Base-by-base conservation (phyloP, 2,797 vertebrate genomes). In the Myoxocephalus aenaeus region DNA sequence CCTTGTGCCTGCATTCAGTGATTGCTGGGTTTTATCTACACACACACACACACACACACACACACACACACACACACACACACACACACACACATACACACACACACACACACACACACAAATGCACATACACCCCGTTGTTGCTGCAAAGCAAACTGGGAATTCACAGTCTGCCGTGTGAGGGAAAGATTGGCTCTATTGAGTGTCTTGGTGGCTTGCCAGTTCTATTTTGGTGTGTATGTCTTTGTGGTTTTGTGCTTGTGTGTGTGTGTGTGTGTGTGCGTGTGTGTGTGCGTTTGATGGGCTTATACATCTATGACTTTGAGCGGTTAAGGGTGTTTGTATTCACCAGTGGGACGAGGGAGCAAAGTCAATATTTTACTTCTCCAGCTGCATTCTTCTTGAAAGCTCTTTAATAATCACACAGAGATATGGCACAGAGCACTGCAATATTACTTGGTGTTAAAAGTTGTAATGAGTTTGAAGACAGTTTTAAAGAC, bases 251-350 rank as follows among this genome's bases (percentile, higher is more conserved):
- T 71, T 85, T 38, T 86, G 80, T 81, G 80, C 75, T 62, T 81
- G 34, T 84, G 65, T 59, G 75, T 69, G 70, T 73, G 65, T 79
- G 76, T 77, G 62, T 85, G 81, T 80, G 78, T 77, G 61, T 71
- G 22, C 69, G 64, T 79, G 46, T 79, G 32, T 69, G 73, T 75
- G 72, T 86, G 82, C 84, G 86, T 92, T 87, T 90, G 81, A 89
- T 89, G 81, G 83, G 86, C 89, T 91, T 87, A 84, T 74, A 79
- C 82, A 81, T 87, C 89, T 90, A 90, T 93, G 93, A 94, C 93
- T 94, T 94, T 92, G 86, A 93, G 85, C 78, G 42, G 87, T 85
- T 92, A 69, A 87, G 89, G 87, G 83, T 90, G 79, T 93, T 94
- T 93, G 92, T 90, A 83, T 85, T 90, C 86, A 87, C 90, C 83